Evolutionary conservation across 2,797 vertebrate genomes (phyloP).

Genomic region (Anguilla megastoma): DNA sequence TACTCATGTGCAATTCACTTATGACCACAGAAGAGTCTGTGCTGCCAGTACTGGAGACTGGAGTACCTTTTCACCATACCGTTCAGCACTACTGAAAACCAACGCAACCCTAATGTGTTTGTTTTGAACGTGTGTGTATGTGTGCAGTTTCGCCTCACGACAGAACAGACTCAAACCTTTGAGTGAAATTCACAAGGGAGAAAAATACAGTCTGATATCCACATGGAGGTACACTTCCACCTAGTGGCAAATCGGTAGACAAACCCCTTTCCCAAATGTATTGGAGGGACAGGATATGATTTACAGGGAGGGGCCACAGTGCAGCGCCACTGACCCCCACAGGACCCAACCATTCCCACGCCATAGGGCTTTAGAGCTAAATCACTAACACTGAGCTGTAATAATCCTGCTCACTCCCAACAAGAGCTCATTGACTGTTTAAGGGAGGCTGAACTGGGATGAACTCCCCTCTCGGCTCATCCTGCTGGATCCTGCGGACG

Average conservation of each 20-base stretch:
- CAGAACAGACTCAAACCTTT: neutral
- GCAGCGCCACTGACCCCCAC: neutral
- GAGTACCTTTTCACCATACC: neutral
- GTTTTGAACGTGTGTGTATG: neutral
- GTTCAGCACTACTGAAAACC: neutral
- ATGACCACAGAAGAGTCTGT: no score
- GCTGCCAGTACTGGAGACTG: neutral
- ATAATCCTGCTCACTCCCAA: neutral
- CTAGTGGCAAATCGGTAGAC: neutral
- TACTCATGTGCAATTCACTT: neutral
- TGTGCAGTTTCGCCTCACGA: neutral
- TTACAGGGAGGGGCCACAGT: neutral
- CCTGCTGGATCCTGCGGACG: neutral
- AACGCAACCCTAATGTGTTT: neutral
- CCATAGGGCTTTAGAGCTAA: neutral
- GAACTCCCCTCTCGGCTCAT: neutral
- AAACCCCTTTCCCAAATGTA: neutral
- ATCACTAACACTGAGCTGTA: conserved; percentile 9
- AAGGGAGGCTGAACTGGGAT: neutral
- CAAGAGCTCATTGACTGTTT: neutral
- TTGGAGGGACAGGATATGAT: neutral
- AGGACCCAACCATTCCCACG: neutral
- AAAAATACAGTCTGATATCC: neutral
- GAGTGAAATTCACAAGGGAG: neutral
- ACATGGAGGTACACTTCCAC: conserved; percentile 12